Conservation (phyloP, 2,888 invertebrate species). For the Acanthosepion esculentum region DNA sequence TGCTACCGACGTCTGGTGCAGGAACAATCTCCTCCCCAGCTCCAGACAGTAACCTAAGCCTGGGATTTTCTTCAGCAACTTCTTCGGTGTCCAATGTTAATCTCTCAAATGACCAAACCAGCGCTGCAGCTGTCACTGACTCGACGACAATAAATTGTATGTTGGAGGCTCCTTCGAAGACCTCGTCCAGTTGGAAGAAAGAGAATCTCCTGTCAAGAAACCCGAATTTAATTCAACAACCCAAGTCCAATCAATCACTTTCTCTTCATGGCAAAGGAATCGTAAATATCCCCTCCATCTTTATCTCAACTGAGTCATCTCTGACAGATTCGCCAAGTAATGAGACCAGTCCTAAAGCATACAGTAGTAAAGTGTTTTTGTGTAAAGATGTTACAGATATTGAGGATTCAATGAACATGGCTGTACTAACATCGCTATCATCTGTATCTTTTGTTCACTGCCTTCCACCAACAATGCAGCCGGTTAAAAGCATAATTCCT, state of each 20-base stretch:
- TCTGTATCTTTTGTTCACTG: conserved; percentile 35
- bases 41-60: not conserved
- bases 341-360: not conserved
- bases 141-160: not conserved
- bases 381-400: not conserved
- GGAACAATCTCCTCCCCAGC: not conserved
- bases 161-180: not conserved
- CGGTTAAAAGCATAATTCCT: not conserved
- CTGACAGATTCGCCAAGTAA: not conserved
- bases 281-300: not conserved
- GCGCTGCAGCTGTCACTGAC: not conserved
- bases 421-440: not conserved
- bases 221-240: not conserved
- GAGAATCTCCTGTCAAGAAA: not conserved
- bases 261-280: not conserved
- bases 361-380: conserved; percentile 13
- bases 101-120: not conserved
- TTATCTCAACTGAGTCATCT: not conserved
- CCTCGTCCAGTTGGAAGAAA: not conserved
- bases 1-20: not conserved
- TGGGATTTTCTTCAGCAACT: not conserved
- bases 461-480: not conserved
- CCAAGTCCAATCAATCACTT: not conserved
- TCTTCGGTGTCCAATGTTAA: not conserved
- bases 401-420: not conserved